Conservation (phyloP, 2,888 invertebrate species). For the Chrysodeixis includens region DNA sequence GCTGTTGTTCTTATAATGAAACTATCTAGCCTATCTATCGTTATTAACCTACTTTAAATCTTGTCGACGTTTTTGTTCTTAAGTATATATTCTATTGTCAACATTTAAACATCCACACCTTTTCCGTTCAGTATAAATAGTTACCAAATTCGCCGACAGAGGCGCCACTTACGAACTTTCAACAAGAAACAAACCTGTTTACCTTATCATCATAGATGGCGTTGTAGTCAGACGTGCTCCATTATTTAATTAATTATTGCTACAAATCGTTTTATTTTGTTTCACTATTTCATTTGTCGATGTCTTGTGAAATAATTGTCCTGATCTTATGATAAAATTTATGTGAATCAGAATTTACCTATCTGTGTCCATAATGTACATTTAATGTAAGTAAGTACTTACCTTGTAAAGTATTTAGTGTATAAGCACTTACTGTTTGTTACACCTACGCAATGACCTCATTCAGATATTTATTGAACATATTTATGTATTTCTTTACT, state of each 20-base stretch:
- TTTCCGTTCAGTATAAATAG: not conserved
- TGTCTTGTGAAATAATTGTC: too few species aligned
- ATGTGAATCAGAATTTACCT: too few species aligned
- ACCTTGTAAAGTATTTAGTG: not conserved
- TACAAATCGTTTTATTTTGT: too few species aligned
- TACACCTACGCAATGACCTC: not conserved
- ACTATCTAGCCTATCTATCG: too few species aligned
- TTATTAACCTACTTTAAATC: too few species aligned
- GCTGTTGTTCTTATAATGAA: too few species aligned
- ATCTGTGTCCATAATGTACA: not conserved
- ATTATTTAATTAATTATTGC: not conserved
- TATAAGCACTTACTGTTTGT: not conserved
- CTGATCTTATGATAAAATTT: too few species aligned
- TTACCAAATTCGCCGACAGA: conserved; percentile 15
- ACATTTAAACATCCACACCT: too few species aligned
- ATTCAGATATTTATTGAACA: not conserved
- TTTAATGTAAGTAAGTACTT: not conserved
- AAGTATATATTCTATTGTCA: too few species aligned
- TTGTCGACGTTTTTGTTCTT: too few species aligned
- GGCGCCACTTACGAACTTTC: conserved; percentile 23
- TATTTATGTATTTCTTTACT: not conserved
- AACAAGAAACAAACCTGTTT: conserved; percentile 2
- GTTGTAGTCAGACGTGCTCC: conserved; percentile 1
- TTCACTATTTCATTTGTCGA: too few species aligned
- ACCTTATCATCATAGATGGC: conserved; percentile 33